Percentiles rank a stretch among this genome's conserved stretches.
phyloP scores from a whole-genome alignment of 1,140 invertebrate genomes.

The Rhopalosiphum maidis region DNA sequence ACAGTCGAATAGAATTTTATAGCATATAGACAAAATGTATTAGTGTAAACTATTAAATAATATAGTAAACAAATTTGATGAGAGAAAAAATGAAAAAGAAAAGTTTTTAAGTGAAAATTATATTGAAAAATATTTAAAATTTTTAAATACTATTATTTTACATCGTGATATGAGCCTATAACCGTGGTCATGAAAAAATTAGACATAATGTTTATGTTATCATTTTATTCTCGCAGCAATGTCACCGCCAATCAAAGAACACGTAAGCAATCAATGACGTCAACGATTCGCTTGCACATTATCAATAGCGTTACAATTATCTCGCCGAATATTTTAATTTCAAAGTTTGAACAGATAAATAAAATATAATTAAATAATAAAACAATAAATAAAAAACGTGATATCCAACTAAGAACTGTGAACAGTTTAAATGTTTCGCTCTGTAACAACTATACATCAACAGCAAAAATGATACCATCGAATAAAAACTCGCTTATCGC shows the following conservation, averaged over 20 bases:
- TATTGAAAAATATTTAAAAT: too few species aligned
- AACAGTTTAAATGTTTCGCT: conserved; percentile 11
- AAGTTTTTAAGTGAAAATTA: too few species aligned
- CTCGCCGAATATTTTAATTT: conserved; percentile 15
- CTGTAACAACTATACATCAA: not conserved
- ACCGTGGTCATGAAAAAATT: too few species aligned
- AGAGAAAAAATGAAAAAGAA: too few species aligned
- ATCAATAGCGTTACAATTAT: conserved; percentile 33
- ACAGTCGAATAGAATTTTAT: too few species aligned
- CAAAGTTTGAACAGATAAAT: not conserved
- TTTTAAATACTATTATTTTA: too few species aligned
- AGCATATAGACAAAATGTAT: too few species aligned
- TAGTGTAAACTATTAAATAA: too few species aligned
- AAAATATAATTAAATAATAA: not conserved
- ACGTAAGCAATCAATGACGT: conserved; percentile 52
- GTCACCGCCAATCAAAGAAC: conserved; percentile 41
- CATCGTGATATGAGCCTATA: too few species aligned
- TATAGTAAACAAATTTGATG: too few species aligned
- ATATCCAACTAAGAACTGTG: too few species aligned
- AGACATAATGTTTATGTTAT: not conserved
- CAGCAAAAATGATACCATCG: conserved; percentile 28
- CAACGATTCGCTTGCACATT: conserved; percentile 9
- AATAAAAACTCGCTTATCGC: not conserved
- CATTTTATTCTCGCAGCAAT: not conserved
- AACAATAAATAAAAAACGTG: not conserved